These are phyloP conservation scores for Kryptopterus vitreolus DNA, from an alignment of 2,797 vertebrate species.

Conservation along the genomic window DNA sequence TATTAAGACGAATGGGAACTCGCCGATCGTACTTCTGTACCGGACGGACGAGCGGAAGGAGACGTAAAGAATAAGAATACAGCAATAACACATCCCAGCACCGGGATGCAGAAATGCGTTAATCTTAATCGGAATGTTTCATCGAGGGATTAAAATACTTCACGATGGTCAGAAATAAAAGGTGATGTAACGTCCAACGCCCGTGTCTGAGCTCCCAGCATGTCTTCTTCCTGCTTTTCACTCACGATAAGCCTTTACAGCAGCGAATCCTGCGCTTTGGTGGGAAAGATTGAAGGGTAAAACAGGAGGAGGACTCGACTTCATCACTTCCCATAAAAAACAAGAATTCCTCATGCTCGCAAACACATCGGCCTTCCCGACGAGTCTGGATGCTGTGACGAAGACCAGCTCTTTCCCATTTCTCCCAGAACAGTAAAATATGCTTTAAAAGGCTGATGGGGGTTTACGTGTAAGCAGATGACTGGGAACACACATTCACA, in stretches of 20 bases:
- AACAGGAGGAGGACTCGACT: constrained; percentile 13
- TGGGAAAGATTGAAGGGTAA: constrained; percentile 16
- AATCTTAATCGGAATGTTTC: too few species aligned
- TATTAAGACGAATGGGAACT: too few species aligned
- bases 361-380: too few species aligned
- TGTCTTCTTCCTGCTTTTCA: constrained; percentile 13
- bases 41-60: too few species aligned
- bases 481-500: neutral
- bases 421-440: neutral
- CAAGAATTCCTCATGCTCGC: too few species aligned
- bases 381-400: neutral
- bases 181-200: neutral
- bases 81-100: too few species aligned
- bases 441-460: neutral
- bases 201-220: constrained; percentile 1
- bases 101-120: too few species aligned
- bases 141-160: too few species aligned
- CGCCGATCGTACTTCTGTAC: too few species aligned
- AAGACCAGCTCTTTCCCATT: neutral
- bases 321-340: neutral
- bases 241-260: constrained; percentile 18
- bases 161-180: too few species aligned
- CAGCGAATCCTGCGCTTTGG: constrained; percentile 32
- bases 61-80: too few species aligned
- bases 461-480: neutral